phyloP scores from a whole-genome alignment of 2,888 invertebrate species.

The Rhagophthalmus giganteus region DNA sequence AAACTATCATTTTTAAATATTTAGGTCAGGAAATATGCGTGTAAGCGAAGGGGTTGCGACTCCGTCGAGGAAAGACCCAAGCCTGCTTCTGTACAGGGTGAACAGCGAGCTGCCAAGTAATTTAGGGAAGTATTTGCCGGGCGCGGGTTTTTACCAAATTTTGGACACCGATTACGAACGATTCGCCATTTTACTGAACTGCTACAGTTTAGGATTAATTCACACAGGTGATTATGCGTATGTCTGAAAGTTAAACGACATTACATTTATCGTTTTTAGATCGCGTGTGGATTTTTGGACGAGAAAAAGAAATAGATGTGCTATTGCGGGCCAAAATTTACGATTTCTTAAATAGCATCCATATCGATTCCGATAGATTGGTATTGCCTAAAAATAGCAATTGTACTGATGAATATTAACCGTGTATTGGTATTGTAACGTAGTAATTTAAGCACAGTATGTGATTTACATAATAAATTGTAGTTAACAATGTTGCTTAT shows the following conservation, averaged over 20 bases:
- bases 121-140: slow-evolving; percentile 69
- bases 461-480: neutral
- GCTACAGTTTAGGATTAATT: slow-evolving; percentile 66
- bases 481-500: neutral
- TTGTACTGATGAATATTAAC: slow-evolving; percentile 52
- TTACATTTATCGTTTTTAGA: too few species aligned
- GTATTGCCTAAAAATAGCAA: slow-evolving; percentile 71
- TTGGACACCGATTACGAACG: slow-evolving; percentile 73
- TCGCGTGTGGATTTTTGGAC: slow-evolving; percentile 73
- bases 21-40: slow-evolving; percentile 66
- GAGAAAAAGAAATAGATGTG: slow-evolving; percentile 68
- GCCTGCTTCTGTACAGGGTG: slow-evolving; percentile 62
- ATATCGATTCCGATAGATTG: slow-evolving; percentile 70
- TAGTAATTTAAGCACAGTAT: too few species aligned
- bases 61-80: slow-evolving; percentile 54
- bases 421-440: neutral
- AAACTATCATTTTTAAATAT: too few species aligned
- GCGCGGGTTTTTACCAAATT: slow-evolving; percentile 72
- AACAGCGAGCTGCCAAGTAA: slow-evolving; percentile 67
- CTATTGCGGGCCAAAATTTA: slow-evolving; percentile 67
- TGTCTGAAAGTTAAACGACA: too few species aligned
- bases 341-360: slow-evolving; percentile 61
- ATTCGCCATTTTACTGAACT: slow-evolving; percentile 75
- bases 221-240: slow-evolving; percentile 60
- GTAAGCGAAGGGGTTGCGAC: slow-evolving; percentile 67